Evolutionary conservation across 2,113 vertebrate species (phyloP).

Genomic region (Mormoops blainvillei): DNA sequence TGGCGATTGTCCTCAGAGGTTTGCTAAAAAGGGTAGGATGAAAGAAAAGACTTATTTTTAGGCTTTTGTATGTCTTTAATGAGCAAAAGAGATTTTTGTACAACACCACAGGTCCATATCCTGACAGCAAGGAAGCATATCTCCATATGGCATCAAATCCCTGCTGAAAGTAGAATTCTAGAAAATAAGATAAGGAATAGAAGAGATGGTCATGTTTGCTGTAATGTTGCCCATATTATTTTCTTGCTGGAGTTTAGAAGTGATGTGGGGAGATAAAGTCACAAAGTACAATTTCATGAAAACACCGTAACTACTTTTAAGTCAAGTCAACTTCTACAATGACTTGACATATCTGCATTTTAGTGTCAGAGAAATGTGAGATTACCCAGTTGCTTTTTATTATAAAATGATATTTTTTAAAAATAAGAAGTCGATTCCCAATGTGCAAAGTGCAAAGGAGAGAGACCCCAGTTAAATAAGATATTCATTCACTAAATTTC

Average conservation of each 20-base stretch:
- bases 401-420: background rate
- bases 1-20: constrained; percentile 25
- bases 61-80: constrained; percentile 44
- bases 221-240: background rate
- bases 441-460: background rate
- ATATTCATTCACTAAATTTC: background rate
- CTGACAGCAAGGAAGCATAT: constrained; percentile 3
- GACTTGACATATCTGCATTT: background rate
- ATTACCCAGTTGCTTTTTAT: background rate
- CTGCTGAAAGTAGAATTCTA: constrained; percentile 17
- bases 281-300: background rate
- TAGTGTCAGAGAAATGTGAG: background rate
- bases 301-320: constrained; percentile 1
- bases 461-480: background rate
- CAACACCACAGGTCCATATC: background rate
- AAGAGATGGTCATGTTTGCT: background rate
- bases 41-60: constrained; percentile 60
- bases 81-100: constrained; percentile 46
- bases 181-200: background rate
- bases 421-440: background rate
- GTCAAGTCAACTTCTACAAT: background rate
- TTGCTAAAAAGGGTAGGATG: constrained; percentile 47
- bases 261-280: background rate
- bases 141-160: background rate
- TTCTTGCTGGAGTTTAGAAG: constrained; percentile 44